Conservation (phyloP, 2,888 invertebrate genomes). For the Esperia sulphurella region DNA sequence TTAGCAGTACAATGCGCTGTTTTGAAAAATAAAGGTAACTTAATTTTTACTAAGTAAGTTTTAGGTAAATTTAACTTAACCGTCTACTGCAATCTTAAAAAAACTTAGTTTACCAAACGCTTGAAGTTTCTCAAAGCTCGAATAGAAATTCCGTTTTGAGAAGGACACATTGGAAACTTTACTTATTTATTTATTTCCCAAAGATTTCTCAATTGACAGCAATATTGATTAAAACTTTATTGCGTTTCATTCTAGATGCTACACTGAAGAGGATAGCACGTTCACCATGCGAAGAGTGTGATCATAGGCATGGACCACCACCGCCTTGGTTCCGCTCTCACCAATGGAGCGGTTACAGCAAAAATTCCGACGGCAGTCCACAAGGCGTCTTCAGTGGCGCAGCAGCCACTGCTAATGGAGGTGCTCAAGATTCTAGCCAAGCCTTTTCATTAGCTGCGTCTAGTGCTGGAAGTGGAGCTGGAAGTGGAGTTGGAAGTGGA, state of each 20-base stretch:
- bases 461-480: constrained; percentile 4
- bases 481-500: constrained; percentile 7
- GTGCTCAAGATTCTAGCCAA: constrained; percentile 28
- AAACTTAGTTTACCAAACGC: too few species aligned
- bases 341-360: constrained; percentile 52
- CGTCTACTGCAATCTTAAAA: too few species aligned
- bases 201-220: too few species aligned
- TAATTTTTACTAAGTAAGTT: too few species aligned
- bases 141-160: too few species aligned
- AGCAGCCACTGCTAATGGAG: constrained; percentile 34
- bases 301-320: constrained; percentile 8
- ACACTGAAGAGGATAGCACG: constrained; percentile 28
- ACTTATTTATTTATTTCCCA: too few species aligned
- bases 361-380: constrained; percentile 30
- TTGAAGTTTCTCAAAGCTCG: too few species aligned
- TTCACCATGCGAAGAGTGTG: constrained; percentile 30
- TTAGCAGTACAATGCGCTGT: constrained; percentile 33
- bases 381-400: constrained; percentile 52
- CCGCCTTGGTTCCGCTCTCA: constrained; percentile 34
- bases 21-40: constrained; percentile 24
- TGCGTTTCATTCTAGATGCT: constrained; percentile 24
- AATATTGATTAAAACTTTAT: neutral
- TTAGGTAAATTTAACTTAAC: too few species aligned
- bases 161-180: too few species aligned
- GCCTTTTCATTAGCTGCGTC: constrained; percentile 40